Conservation (phyloP, 2,888 invertebrate species). For the Cataglyphis rosenhaueri region DNA sequence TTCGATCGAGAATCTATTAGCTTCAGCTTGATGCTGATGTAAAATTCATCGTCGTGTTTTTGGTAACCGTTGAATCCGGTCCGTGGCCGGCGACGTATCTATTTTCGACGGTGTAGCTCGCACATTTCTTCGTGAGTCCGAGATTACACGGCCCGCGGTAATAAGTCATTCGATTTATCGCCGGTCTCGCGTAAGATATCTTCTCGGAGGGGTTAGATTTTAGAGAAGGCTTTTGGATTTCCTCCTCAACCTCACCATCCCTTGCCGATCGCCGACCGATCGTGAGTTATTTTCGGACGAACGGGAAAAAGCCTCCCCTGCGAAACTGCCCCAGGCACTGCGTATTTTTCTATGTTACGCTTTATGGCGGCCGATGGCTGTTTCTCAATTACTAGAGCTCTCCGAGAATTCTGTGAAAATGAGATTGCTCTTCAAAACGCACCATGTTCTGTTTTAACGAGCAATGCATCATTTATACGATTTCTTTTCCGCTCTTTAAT, state of each 20-base stretch:
- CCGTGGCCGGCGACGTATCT: slow-evolving; percentile 47
- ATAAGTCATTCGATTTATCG: slow-evolving; percentile 74
- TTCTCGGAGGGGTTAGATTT: slow-evolving; percentile 64
- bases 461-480: not conserved
- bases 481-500: not conserved
- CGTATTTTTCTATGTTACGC: slow-evolving; percentile 76
- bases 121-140: slow-evolving; percentile 68
- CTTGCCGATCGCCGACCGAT: slow-evolving; percentile 58
- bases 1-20: slow-evolving; percentile 27
- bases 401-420: not conserved
- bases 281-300: slow-evolving; percentile 70
- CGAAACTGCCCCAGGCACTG: slow-evolving; percentile 73
- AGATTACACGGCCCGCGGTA: slow-evolving; percentile 65
- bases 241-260: not conserved
- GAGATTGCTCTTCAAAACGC: slow-evolving; percentile 22
- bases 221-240: slow-evolving; percentile 25
- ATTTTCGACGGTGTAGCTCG: slow-evolving; percentile 52
- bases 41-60: slow-evolving; percentile 48
- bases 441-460: slow-evolving; percentile 13
- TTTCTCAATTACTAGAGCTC: slow-evolving; percentile 77
- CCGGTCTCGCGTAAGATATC: slow-evolving; percentile 65
- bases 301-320: slow-evolving; percentile 65
- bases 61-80: slow-evolving; percentile 1
- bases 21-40: slow-evolving; percentile 34
- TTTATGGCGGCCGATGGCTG: slow-evolving; percentile 76